Conservation (phyloP, 64 coral and sea anemone genomes). For the Orbicella faveolata region DNA sequence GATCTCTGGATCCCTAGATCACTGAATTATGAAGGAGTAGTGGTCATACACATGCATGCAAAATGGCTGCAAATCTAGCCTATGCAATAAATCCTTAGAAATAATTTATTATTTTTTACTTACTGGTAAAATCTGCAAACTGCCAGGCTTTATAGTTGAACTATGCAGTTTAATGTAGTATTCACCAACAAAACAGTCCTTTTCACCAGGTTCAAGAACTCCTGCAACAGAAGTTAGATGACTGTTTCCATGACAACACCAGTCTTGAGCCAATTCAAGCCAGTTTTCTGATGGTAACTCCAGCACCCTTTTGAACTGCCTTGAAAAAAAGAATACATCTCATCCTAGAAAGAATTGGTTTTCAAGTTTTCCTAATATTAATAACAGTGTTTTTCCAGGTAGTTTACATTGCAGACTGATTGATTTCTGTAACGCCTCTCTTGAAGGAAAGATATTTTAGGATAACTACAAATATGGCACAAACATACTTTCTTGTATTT, state of each 20-base stretch:
- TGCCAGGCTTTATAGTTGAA: neutral
- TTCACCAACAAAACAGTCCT: conserved; percentile 54
- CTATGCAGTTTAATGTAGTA: conserved; percentile 47
- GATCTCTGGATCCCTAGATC: too few relatives aligned
- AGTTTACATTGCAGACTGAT: too few relatives aligned
- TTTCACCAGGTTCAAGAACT: conserved; percentile 42
- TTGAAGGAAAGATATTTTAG: too few relatives aligned
- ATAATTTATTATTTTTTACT: neutral
- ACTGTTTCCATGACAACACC: conserved; percentile 66
- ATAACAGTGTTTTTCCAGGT: too few relatives aligned
- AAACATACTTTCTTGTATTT: neutral
- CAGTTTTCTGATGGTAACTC: conserved; percentile 71
- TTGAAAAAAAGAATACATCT: neutral
- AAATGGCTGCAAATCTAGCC: too few relatives aligned
- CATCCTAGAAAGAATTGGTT: too few relatives aligned
- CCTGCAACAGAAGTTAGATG: conserved; percentile 38
- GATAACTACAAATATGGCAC: too few relatives aligned
- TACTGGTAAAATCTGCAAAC: conserved; percentile 15
- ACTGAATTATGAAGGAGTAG: too few relatives aligned
- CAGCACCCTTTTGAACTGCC: conserved; percentile 60
- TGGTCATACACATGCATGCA: too few relatives aligned
- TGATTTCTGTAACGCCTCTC: too few relatives aligned
- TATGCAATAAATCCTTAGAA: neutral
- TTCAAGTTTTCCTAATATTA: too few relatives aligned
- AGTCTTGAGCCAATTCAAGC: conserved; percentile 45